These are phyloP conservation scores for Lamellibrachia columna DNA, from an alignment of 2,888 invertebrate genomes.

Conservation along the genomic window DNA sequence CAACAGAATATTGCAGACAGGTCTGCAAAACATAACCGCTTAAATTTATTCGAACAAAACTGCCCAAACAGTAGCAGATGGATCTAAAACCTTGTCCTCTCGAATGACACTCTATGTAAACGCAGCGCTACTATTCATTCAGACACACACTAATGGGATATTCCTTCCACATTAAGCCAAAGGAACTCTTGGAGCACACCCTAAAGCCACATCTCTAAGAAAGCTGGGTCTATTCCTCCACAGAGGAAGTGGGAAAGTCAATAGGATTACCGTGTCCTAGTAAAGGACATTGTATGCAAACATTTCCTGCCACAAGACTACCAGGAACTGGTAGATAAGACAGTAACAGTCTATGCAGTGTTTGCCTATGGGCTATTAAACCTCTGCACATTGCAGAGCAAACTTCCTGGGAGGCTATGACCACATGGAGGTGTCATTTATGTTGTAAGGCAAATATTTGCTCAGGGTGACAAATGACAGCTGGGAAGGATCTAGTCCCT, in stretches of 20 bases:
- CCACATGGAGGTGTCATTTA: neutral
- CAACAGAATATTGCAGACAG: too few species aligned
- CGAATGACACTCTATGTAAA: too few species aligned
- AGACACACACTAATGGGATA: neutral
- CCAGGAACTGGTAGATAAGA: neutral
- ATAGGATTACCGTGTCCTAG: neutral
- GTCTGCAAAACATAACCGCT: too few species aligned
- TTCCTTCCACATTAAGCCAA: neutral
- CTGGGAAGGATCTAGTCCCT: neutral
- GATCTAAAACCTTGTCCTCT: too few species aligned
- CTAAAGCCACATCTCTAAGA: neutral
- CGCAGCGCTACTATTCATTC: too few species aligned
- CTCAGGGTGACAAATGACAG: neutral
- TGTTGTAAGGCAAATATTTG: neutral
- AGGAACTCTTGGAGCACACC: neutral
- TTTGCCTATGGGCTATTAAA: neutral
- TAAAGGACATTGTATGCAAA: neutral
- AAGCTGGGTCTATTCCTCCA: neutral
- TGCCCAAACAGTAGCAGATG: too few species aligned
- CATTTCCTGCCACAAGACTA: neutral
- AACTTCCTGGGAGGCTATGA: neutral
- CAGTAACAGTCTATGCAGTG: neutral
- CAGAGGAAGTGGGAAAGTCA: neutral
- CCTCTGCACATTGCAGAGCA: neutral
- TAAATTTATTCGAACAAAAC: too few species aligned